phyloP scores from a whole-genome alignment of 2,113 vertebrate species.

The Alethe diademata region DNA sequence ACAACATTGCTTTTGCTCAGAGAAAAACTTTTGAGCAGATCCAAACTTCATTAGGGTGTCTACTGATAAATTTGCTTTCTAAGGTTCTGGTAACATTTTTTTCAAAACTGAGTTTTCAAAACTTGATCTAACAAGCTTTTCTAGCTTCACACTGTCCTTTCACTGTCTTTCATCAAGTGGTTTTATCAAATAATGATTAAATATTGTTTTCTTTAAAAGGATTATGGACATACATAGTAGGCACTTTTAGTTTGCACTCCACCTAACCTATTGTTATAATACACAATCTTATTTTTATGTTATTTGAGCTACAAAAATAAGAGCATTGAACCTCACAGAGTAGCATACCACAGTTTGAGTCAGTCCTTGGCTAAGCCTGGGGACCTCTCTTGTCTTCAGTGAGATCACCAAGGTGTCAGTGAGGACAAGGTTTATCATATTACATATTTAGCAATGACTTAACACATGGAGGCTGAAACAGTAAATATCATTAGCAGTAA shows the following conservation, averaged over 20 bases:
- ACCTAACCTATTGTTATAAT: slow-evolving; percentile 5
- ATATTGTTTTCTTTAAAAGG: slow-evolving; percentile 48
- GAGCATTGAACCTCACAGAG: not conserved
- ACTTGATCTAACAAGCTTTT: slow-evolving; percentile 58
- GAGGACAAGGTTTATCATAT: not conserved
- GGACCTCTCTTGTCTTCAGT: not conserved
- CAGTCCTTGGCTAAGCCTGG: not conserved
- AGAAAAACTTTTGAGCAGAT: not conserved
- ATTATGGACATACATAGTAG: slow-evolving; percentile 43
- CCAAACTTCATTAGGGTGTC: not conserved
- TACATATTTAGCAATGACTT: not conserved
- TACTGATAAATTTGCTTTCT: slow-evolving; percentile 65
- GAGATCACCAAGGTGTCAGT: not conserved
- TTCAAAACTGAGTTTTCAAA: slow-evolving; percentile 76
- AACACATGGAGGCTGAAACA: not conserved
- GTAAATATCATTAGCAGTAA: not conserved
- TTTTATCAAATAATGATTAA: slow-evolving; percentile 69
- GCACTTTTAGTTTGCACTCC: slow-evolving; percentile 38
- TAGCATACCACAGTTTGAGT: not conserved
- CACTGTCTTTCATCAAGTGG: slow-evolving; percentile 73
- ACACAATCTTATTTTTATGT: not conserved
- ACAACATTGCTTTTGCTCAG: not conserved
- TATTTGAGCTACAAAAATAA: slow-evolving; percentile 37
- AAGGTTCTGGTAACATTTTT: slow-evolving; percentile 78
- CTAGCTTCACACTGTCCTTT: slow-evolving; percentile 62